Percentiles rank a stretch among this genome's conserved stretches.
phyloP scores from a whole-genome alignment of 2,797 vertebrate species.

The Helostoma temminkii region DNA sequence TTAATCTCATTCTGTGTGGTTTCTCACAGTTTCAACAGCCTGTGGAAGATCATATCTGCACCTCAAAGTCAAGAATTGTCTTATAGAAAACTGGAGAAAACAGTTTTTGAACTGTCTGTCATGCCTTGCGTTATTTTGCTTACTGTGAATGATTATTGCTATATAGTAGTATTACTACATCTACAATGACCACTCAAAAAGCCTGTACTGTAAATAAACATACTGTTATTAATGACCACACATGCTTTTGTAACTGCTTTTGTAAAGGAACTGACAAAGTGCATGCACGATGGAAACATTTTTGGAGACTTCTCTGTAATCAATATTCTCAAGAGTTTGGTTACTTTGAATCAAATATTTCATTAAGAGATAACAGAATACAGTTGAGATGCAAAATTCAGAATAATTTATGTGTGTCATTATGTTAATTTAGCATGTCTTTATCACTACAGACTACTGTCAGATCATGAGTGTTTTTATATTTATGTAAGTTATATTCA shows the following conservation, averaged over 20 bases:
- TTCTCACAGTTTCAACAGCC: slow-evolving; percentile 25
- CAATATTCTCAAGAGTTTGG: background rate
- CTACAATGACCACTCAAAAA: slow-evolving; percentile 76
- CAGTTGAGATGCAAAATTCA: background rate
- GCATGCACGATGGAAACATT: background rate
- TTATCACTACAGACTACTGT: too few species aligned
- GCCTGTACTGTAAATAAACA: slow-evolving; percentile 84
- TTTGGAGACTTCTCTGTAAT: background rate
- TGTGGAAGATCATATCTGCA: slow-evolving; percentile 29
- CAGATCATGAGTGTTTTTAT: too few species aligned
- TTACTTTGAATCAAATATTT: background rate
- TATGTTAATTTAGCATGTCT: too few species aligned
- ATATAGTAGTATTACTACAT: slow-evolving; percentile 52
- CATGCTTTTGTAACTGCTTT: slow-evolving; percentile 4
- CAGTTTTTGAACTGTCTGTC: slow-evolving; percentile 2
- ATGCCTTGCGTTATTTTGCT: slow-evolving; percentile 52
- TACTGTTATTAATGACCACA: slow-evolving; percentile 44
- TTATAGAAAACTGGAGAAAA: slow-evolving; percentile 10
- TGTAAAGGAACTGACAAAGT: background rate
- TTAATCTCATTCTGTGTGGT: slow-evolving; percentile 23
- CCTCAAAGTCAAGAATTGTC: slow-evolving; percentile 18
- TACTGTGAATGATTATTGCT: slow-evolving; percentile 69
- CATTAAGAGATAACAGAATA: too few species aligned
- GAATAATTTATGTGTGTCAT: background rate
- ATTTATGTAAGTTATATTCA: too few species aligned